Percentiles rank a stretch among this genome's conserved stretches.
Conservation (phyloP, 2,113 vertebrate species). For the Nicator chloris region DNA sequence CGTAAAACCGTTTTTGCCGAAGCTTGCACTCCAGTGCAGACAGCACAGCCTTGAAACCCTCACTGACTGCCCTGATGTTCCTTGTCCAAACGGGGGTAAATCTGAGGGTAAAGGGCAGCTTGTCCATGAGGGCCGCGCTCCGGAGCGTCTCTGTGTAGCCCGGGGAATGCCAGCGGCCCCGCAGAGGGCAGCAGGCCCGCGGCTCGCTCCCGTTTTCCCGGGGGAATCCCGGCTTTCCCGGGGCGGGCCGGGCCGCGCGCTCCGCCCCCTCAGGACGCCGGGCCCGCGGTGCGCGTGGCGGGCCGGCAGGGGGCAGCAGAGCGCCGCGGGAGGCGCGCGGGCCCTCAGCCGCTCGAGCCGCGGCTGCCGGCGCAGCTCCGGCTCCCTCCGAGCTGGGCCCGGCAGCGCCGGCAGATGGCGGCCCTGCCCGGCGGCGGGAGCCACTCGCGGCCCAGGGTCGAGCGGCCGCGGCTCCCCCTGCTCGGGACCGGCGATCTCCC, state of each 20-base stretch:
- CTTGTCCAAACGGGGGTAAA: not conserved
- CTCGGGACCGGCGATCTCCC: not conserved
- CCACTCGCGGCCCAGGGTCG: not conserved
- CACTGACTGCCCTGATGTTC: rapidly evolving
- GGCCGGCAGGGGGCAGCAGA: not conserved
- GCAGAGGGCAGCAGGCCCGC: rapidly evolving
- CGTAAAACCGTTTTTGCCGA: not conserved
- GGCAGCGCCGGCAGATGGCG: slow-evolving; percentile 36
- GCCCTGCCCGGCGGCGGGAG: not conserved
- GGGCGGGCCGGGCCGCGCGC: not conserved
- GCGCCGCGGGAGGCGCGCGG: not conserved
- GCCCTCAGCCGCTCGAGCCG: no score
- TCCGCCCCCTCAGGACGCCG: not conserved
- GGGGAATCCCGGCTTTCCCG: not conserved
- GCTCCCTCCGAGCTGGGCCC: no score
- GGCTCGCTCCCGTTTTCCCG: rapidly evolving
- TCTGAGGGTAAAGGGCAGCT: rapidly evolving
- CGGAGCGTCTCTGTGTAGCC: rapidly evolving
- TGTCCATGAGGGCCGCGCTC: rapidly evolving
- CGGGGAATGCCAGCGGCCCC: rapidly evolving
- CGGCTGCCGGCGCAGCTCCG: no score
- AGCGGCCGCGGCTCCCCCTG: not conserved
- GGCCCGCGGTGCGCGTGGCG: not conserved
- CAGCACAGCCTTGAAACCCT: not conserved
- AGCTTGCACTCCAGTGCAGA: rapidly evolving